phyloP scores from a whole-genome alignment of 2,113 vertebrate species.

The Myiopsitta monachus region DNA sequence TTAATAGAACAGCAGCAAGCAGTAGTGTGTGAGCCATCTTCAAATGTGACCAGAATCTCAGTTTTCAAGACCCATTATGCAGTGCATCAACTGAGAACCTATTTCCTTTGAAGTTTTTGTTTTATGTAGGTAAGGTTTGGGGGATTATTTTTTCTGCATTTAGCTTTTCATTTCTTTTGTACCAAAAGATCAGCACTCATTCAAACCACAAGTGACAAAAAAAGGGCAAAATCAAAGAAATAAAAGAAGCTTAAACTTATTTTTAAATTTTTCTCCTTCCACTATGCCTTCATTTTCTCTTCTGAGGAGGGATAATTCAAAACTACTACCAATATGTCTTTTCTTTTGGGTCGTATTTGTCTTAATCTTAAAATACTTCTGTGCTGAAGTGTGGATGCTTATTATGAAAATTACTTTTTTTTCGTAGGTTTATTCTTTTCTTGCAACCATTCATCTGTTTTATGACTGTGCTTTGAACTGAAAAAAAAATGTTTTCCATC shows the following conservation, averaged over 20 bases:
- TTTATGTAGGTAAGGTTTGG: not conserved
- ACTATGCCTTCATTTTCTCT: not conserved
- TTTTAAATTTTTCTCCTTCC: not conserved
- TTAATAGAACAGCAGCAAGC: not conserved
- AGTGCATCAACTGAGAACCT: not conserved
- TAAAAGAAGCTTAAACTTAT: not conserved
- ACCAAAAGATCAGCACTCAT: not conserved
- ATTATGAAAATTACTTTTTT: fast-evolving
- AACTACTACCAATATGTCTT: not conserved
- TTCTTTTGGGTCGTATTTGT: not conserved
- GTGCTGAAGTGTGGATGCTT: not conserved
- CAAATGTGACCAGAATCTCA: not conserved
- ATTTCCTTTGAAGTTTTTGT: not conserved
- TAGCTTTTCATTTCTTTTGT: not conserved
- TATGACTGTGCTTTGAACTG: not conserved
- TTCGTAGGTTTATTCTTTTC: not conserved
- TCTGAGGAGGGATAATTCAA: not conserved
- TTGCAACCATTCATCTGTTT: not conserved
- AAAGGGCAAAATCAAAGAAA: not conserved
- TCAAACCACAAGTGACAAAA: not conserved
- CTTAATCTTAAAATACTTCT: not conserved
- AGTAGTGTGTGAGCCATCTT: not conserved
- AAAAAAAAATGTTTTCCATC: not conserved
- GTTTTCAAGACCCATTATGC: not conserved
- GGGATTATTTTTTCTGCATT: not conserved